phyloP scores from a whole-genome alignment of 2,113 vertebrate genomes.

The Cololabis saira region DNA sequence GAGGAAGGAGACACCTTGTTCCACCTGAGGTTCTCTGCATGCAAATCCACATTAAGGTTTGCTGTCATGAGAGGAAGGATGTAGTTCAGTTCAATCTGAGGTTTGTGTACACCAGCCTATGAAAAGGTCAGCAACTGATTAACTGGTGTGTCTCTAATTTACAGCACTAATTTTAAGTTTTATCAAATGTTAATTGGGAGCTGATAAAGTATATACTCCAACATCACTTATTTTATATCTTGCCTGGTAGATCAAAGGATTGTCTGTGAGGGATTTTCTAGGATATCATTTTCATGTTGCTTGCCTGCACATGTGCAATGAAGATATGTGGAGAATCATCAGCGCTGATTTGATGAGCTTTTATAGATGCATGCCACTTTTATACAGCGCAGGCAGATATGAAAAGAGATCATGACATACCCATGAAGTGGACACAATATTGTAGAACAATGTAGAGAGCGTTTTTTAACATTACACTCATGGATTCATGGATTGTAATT shows the following conservation, averaged over 20 bases:
- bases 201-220: constrained; percentile 39
- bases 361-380: no score
- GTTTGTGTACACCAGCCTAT: constrained; percentile 29
- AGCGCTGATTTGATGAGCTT: background rate
- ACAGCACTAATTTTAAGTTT: constrained; percentile 45
- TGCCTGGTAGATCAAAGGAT: constrained; percentile 28
- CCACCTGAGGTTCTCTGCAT: constrained; percentile 14
- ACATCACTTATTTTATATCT: constrained; percentile 29
- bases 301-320: background rate
- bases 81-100: constrained; percentile 23
- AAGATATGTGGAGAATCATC: constrained; percentile 3
- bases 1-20: constrained; percentile 41
- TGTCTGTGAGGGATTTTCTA: constrained; percentile 34
- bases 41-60: constrained; percentile 24
- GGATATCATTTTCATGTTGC: constrained; percentile 8
- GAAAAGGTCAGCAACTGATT: constrained; percentile 61
- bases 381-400: no score
- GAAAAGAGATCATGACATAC: no score
- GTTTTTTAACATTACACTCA: no score
- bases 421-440: no score
- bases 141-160: constrained; percentile 57
- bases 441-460: no score
- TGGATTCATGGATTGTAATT: no score
- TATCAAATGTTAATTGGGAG: constrained; percentile 42
- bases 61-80: constrained; percentile 21